These are phyloP conservation scores for Melanerpes formicivorus DNA, from an alignment of 2,113 vertebrate species.

Conservation along the genomic window DNA sequence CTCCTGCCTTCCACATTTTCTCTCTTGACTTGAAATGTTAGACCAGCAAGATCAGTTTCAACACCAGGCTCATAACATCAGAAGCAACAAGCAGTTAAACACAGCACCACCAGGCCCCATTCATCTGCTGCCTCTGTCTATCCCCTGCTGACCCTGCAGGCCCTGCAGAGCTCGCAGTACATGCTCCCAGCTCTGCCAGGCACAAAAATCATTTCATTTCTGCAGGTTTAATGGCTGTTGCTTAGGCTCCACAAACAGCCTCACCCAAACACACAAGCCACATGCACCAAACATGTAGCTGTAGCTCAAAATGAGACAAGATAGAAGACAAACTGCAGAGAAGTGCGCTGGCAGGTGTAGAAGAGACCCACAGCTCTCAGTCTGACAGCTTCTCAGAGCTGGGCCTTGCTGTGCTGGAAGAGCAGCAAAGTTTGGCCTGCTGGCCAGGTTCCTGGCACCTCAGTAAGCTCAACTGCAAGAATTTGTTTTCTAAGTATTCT, in stretches of 20 bases:
- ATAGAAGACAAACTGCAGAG: neutral
- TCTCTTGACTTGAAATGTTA: neutral
- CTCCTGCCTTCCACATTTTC: neutral
- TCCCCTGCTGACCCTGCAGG: neutral
- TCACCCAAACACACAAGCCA: neutral
- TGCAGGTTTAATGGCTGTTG: neutral
- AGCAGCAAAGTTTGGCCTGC: neutral
- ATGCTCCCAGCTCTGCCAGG: neutral
- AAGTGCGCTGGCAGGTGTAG: neutral
- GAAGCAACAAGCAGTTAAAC: neutral
- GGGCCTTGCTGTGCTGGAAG: neutral
- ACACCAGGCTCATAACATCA: neutral
- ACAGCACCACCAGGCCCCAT: neutral
- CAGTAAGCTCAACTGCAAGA: neutral
- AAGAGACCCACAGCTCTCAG: neutral
- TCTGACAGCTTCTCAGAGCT: neutral
- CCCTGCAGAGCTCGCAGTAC: neutral
- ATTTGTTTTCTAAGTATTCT: neutral
- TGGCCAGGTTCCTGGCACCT: neutral
- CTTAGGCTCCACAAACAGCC: neutral
- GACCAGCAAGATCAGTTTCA: neutral
- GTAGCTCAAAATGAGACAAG: neutral
- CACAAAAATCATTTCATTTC: neutral
- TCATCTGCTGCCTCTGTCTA: neutral
- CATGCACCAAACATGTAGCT: neutral